Conservation (phyloP, 2,797 vertebrate species). For the Thamnophis elegans region DNA sequence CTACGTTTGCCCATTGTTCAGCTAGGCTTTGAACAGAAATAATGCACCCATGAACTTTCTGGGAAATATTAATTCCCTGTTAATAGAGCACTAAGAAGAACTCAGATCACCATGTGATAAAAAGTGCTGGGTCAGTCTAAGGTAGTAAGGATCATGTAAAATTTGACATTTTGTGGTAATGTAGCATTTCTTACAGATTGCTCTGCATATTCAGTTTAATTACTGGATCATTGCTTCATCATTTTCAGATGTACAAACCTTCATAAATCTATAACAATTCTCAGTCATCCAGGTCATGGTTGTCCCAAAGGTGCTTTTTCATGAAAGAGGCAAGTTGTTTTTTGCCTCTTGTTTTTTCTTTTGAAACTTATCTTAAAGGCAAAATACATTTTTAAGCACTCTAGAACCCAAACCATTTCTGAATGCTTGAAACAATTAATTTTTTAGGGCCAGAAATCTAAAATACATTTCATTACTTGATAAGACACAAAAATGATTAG, state of each 20-base stretch:
- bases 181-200: background rate
- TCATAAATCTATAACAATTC: background rate
- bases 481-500: background rate
- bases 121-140: background rate
- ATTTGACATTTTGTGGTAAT: background rate
- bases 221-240: background rate
- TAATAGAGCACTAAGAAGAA: background rate
- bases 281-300: too few relatives aligned
- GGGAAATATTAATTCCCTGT: background rate
- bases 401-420: background rate
- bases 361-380: background rate
- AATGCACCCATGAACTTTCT: background rate
- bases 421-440: background rate
- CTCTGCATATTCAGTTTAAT: background rate
- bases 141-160: background rate
- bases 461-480: background rate
- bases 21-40: conserved; percentile 2
- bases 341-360: too few relatives aligned
- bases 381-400: background rate
- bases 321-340: too few relatives aligned
- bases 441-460: background rate
- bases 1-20: background rate
- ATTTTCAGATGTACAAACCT: background rate
- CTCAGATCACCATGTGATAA: background rate
- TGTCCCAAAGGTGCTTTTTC: too few relatives aligned